Base-by-base conservation (phyloP, 2,888 invertebrate species). In the Laspeyria flexula region DNA sequence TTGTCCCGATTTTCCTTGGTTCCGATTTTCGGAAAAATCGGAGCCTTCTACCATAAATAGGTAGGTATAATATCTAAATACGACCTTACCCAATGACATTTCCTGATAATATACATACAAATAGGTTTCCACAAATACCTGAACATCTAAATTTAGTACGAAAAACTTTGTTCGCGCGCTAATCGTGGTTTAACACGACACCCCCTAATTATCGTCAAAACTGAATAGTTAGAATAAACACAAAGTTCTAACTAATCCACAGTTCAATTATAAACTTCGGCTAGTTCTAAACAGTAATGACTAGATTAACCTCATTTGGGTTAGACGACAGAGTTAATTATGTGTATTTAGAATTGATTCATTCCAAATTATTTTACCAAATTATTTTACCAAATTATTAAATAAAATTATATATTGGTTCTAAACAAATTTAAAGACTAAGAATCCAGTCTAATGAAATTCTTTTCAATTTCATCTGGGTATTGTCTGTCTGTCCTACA, bases 251-350 rank as follows among this genome's bases (percentile, higher is more conserved):
- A 48, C 9, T 27, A 27, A 53, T 53, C 41, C 43, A 10, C 18
- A 18, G 27, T 27, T 41, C 46, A 58, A 66, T 69, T 70, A 69
- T 53, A 60, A 69, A 69, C 43, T 68, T 55, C 27, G 34, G 45
- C 46, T 46, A 46, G 55, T 55, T 63, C 55, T 37, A 42, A 56
- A 48, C 51, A 31, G 10, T 59, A 54, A 53, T 53, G 27, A 13
- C 30, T 31, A 41, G 40, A 50, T 53, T 50, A 53, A 40, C 18
- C 31, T 18, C 5, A 23, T 23, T 12, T 29, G 11, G 10, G 1
- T 11, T 9, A 10, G 11, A 35, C 2, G 11, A n/a, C n/a, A n/a
- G n/a, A n/a, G n/a, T n/a, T n/a, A n/a, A n/a, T n/a, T n/a, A n/a
- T n/a, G n/a, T n/a, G n/a, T n/a, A n/a, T n/a, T n/a, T n/a, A n/a